These are phyloP conservation scores for Folsomia candida DNA, from an alignment of 2,888 invertebrate species.

Conservation along the genomic window DNA sequence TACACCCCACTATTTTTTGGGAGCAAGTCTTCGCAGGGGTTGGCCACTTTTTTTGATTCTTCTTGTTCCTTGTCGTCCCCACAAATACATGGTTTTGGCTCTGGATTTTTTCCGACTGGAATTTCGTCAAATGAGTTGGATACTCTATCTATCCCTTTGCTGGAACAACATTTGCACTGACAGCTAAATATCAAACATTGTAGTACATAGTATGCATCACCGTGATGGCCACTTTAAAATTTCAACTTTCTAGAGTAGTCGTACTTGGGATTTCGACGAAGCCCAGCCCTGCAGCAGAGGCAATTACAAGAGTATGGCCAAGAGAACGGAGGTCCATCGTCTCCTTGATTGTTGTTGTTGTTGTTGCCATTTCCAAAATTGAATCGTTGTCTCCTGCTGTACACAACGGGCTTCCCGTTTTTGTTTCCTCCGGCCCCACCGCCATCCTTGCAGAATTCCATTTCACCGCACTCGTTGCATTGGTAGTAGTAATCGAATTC, in stretches of 20 bases:
- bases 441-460: slow-evolving; percentile 18
- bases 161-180: slow-evolving; percentile 32
- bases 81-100: not conserved
- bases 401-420: slow-evolving; percentile 38
- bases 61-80: slow-evolving; percentile 19
- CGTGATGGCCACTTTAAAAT: no score
- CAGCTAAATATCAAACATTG: no score
- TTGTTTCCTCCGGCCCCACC: not conserved
- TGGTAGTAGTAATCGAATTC: slow-evolving; percentile 33
- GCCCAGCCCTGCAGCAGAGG: slow-evolving; percentile 33
- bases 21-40: slow-evolving; percentile 15
- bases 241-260: no score
- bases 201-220: no score
- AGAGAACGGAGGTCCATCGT: slow-evolving; percentile 34
- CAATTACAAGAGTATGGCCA: slow-evolving; percentile 32
- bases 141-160: slow-evolving; percentile 24
- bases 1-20: slow-evolving; percentile 43
- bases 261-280: slow-evolving; percentile 36
- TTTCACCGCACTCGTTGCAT: slow-evolving; percentile 41
- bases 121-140: slow-evolving; percentile 44
- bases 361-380: slow-evolving; percentile 39
- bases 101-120: slow-evolving; percentile 45
- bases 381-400: slow-evolving; percentile 44
- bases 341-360: slow-evolving; percentile 16
- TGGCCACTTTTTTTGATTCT: slow-evolving; percentile 2